A percentile compares a stretch with the other conserved stretches of the same genome.
These are phyloP conservation scores for Calliopsis andreniformis DNA, from an alignment of 1,140 invertebrate species.

Conservation along the genomic window DNA sequence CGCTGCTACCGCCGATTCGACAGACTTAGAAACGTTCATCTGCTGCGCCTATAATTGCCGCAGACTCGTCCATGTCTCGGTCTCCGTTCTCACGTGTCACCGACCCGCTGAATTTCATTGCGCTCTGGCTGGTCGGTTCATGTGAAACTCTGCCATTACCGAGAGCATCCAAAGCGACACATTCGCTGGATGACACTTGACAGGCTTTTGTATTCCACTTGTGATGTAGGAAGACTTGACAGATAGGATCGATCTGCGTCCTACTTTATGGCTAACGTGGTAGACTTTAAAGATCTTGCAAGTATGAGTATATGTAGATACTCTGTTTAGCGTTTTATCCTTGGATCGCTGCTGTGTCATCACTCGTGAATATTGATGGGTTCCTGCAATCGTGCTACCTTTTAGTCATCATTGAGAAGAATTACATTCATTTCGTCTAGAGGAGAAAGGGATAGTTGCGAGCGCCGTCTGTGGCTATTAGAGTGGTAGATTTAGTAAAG, in stretches of 20 bases:
- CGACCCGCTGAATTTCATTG: conserved; percentile 60
- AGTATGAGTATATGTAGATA: too few species aligned
- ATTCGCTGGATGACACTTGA: conserved; percentile 21
- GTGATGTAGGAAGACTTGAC: conserved; percentile 33
- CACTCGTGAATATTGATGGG: neutral
- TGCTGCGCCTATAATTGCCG: conserved; percentile 37
- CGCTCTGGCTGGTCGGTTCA: conserved; percentile 27
- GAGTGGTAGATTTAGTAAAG: neutral
- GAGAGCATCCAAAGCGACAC: conserved; percentile 7
- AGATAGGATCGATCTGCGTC: conserved; percentile 50
- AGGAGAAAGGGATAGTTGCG: too few species aligned
- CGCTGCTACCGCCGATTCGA: neutral
- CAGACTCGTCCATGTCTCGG: conserved; percentile 14
- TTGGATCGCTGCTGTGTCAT: conserved; percentile 11
- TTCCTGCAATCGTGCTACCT: neutral
- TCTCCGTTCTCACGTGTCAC: conserved; percentile 65
- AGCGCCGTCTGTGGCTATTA: too few species aligned
- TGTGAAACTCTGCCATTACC: conserved; percentile 62
- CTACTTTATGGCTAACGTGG: conserved; percentile 52
- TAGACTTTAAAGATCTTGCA: conserved; percentile 15
- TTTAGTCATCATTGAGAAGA: neutral
- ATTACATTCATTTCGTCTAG: too few species aligned
- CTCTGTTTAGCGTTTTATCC: neutral
- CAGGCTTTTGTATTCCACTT: conserved; percentile 33
- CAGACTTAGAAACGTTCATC: conserved; percentile 27